Evolutionary conservation across 2,113 vertebrate species (phyloP), one percentile per base, ranked within the genome.

Genomic region (pig (Sus scrofa)): DNA sequence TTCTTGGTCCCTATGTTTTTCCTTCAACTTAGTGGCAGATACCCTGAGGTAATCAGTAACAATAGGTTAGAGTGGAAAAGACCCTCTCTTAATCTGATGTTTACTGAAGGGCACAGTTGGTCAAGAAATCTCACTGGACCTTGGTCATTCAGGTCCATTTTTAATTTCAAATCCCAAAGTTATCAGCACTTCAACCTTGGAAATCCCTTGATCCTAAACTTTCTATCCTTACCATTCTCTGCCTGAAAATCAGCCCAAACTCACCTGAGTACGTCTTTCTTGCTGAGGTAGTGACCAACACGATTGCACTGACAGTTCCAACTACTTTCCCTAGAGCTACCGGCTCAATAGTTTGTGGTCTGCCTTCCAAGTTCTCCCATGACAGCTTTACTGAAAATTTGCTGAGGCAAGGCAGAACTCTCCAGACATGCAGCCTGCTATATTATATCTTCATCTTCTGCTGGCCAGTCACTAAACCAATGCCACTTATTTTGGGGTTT

Each of bases 81-180:
- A 16, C 37, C 27, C 71, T 71, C 32, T 74, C 22, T 74, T 93
- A 71, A 30, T 71, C 34, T 63, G 24, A 32, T 93, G 16, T 81
- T 93, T 91, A 90, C n/a, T 84, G 44, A 95, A 79, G 39, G 14
- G 24, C 26, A 87, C 62, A 74, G n/a, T 63, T 79, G 26, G 71
- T 39, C 50, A 60, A 81, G 71, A 96, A 95, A 89, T 90, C 77
- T 82, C 91, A 62, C 24, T 73, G n/a, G 26, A 30, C 14, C 6
- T 94, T 94, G 75, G 70, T 85, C 60, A 77, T 50, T 92, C 30
- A 27, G n/a, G 32, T 30, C 32, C 22, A 63, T 63, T 96, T 95
- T 87, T 79, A 67, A 73, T 82, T 62, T 58, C 54, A 27, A 24
- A 4, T 71, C 70, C 34, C 70, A 86, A 84, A 89, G 58, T 22